A percentile compares a stretch with the other conserved stretches of the same genome.
Conservation (phyloP, 1,140 invertebrate species). For the Bombus superbus region DNA sequence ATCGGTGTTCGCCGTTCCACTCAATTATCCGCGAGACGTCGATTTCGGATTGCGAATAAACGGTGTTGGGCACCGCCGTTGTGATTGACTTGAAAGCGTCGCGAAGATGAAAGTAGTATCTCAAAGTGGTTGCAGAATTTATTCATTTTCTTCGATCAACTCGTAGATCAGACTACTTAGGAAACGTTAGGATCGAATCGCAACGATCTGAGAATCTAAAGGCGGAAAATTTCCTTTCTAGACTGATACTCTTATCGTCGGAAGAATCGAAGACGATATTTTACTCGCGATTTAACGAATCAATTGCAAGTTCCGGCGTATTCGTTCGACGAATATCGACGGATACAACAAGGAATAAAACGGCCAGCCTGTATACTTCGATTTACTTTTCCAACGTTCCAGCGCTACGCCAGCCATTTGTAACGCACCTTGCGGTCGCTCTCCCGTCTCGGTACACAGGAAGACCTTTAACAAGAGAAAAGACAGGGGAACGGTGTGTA, state of each 20-base stretch:
- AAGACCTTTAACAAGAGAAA: constrained; percentile 30
- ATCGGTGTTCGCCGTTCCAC: constrained; percentile 45
- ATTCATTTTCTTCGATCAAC: neutral
- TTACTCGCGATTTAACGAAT: too few relatives aligned
- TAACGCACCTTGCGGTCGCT: constrained; percentile 3
- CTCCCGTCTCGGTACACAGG: neutral
- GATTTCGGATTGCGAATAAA: constrained; percentile 13
- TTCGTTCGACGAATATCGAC: neutral
- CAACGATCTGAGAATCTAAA: too few relatives aligned
- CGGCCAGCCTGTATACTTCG: neutral
- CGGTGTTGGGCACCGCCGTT: neutral
- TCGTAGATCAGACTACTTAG: too few relatives aligned
- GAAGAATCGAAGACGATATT: too few relatives aligned
- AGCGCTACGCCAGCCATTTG: neutral
- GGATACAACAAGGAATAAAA: too few relatives aligned
- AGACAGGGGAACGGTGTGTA: constrained; percentile 5
- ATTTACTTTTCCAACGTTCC: neutral
- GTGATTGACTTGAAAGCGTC: neutral
- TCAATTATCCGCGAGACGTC: constrained; percentile 26
- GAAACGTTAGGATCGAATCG: too few relatives aligned
- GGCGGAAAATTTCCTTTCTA: too few relatives aligned
- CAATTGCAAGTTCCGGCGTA: neutral
- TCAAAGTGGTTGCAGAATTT: neutral
- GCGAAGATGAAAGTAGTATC: neutral
- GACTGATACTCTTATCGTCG: too few relatives aligned